phyloP scores from a whole-genome alignment of 2,113 vertebrate genomes.

The Amazona guildingii region DNA sequence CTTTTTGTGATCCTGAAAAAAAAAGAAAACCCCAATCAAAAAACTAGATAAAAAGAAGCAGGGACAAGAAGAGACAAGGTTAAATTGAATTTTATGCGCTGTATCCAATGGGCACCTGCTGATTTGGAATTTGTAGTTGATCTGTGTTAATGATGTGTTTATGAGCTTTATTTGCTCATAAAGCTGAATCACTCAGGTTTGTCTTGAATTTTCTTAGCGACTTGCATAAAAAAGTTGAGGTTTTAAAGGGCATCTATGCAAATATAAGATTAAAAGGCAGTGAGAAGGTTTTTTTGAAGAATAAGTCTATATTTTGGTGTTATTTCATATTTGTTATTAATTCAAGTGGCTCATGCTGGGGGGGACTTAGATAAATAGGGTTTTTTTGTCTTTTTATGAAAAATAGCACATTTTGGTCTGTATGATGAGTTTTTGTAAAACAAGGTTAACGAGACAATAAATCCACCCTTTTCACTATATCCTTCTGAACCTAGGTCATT shows the following conservation, averaged over 20 bases:
- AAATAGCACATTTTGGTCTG: neutral
- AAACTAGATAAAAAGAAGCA: neutral
- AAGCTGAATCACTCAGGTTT: neutral
- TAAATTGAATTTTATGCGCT: neutral
- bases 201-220: neutral
- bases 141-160: neutral
- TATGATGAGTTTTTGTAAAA: neutral
- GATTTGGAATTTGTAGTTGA: neutral
- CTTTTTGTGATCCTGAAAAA: neutral
- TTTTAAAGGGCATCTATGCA: neutral
- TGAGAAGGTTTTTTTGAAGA: neutral
- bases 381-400: neutral
- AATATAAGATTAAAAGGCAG: neutral
- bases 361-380: conserved; percentile 19
- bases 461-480: neutral
- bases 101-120: neutral
- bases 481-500: neutral
- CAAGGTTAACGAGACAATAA: neutral
- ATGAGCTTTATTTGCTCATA: neutral
- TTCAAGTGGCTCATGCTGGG: conserved; percentile 68
- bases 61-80: neutral
- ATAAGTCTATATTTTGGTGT: neutral
- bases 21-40: neutral
- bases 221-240: neutral
- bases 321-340: conserved; percentile 25